Evolutionary conservation across 2,113 vertebrate genomes (phyloP).

Genomic region (Asarcornis scutulata): DNA sequence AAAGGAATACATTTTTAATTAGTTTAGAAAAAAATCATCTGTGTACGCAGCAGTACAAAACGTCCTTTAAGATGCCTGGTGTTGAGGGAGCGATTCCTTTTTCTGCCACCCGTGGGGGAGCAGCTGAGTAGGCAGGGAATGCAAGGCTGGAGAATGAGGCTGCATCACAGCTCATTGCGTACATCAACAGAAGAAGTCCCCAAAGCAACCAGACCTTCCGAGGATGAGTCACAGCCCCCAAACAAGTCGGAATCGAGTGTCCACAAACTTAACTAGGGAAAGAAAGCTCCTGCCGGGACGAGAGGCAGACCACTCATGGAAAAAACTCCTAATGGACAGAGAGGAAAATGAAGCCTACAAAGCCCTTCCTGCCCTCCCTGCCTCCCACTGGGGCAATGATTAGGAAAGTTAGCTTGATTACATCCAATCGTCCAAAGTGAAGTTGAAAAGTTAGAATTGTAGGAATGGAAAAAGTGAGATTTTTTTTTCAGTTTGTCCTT

Average conservation of each 20-base stretch:
- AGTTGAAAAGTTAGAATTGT: neutral
- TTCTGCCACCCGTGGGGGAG: neutral
- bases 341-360: constrained; percentile 44
- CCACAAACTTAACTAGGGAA: constrained; percentile 61
- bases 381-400: neutral
- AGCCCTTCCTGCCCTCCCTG: constrained; percentile 10
- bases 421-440: neutral
- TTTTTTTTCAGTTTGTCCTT: neutral
- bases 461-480: neutral
- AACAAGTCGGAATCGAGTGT: constrained; percentile 50
- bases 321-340: constrained; percentile 19
- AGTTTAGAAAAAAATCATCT: neutral
- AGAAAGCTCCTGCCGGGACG: constrained; percentile 65
- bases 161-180: constrained; percentile 17
- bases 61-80: neutral
- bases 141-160: neutral
- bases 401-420: neutral
- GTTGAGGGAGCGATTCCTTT: neutral
- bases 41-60: neutral
- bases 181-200: constrained; percentile 62
- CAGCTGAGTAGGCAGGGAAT: constrained; percentile 37
- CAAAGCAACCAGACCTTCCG: constrained; percentile 64
- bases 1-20: neutral
- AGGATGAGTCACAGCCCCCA: constrained; percentile 74
- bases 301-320: constrained; percentile 53